Base-by-base conservation (phyloP, 2,888 invertebrate genomes). In the Ochlodes sylvanus region DNA sequence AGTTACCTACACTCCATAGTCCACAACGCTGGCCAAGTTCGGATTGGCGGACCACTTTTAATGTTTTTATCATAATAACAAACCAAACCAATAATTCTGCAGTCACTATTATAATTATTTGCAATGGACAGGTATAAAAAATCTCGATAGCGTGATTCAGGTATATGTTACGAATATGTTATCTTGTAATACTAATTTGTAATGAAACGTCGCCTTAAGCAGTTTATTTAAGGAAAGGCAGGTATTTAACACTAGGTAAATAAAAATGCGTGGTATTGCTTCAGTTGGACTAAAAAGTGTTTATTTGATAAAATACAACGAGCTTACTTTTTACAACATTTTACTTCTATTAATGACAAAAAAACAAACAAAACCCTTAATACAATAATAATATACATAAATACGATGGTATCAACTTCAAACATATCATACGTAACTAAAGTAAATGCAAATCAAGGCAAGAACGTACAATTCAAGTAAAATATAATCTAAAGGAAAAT, bases 221-320 rank as follows among this genome's bases (percentile, higher is more conserved):
- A 9, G 10, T 38, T 38, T 38, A 9, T 38, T 0, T n/a, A 32
- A 21, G 54, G 7, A 55, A 32, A 21, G 54, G 47, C 10, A 47
- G 60, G 47, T 34, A 32, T 17, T 7, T 38, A 38, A 42, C 21
- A 63, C 42, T 60, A 57, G 62, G 67, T 87, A 87, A 91, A 90
- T 88, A 86, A 93, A 92, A 92, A 86, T 78, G 80, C 87, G 73
- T 73, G 75, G 71, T 91, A 89, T 92, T 90, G 91, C 90, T 92
- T 93, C 92, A 92, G 92, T 93, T 92, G 93, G 93, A 93, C 92
- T 93, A 93, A 93, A 93, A 93, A 92, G 92, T 93, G 92, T 93
- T 93, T 93, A 93, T 92, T 93, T 92, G 92, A 92, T 93, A 93
- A 93, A 93, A 93, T 93, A 93, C 93, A 93, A 93, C 92, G 92